These are phyloP conservation scores for Platycercus adscitus DNA, from an alignment of 2,113 vertebrate species.

Conservation along the genomic window DNA sequence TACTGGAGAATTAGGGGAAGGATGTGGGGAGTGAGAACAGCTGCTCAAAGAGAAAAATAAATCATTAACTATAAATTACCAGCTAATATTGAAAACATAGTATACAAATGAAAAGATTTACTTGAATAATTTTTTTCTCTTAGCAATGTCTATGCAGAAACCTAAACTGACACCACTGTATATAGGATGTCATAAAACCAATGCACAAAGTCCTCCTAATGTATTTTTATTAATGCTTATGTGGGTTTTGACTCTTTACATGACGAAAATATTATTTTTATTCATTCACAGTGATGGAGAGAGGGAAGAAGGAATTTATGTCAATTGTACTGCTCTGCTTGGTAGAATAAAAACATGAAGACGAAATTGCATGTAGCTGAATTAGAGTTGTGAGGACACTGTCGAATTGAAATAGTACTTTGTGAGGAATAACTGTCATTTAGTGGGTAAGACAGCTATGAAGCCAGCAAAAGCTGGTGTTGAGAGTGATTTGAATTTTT, in stretches of 20 bases:
- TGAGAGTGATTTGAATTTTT: not conserved
- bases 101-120: not conserved
- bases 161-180: accelerated
- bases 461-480: not conserved
- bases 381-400: not conserved
- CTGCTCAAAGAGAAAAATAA: not conserved
- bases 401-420: not conserved
- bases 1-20: not conserved
- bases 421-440: not conserved
- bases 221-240: not conserved
- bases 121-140: not conserved
- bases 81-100: not conserved
- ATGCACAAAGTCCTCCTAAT: not conserved
- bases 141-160: not conserved
- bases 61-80: not conserved
- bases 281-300: not conserved
- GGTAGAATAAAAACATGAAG: not conserved
- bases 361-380: not conserved
- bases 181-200: not conserved
- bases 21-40: not conserved
- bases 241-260: not conserved
- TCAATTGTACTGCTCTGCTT: not conserved
- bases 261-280: not conserved
- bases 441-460: not conserved
- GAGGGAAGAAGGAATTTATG: not conserved